A percentile compares a stretch with the other conserved stretches of the same genome.
These are phyloP conservation scores for Phenacoccus solenopsis DNA, from an alignment of 1,140 invertebrate genomes.

Conservation along the genomic window DNA sequence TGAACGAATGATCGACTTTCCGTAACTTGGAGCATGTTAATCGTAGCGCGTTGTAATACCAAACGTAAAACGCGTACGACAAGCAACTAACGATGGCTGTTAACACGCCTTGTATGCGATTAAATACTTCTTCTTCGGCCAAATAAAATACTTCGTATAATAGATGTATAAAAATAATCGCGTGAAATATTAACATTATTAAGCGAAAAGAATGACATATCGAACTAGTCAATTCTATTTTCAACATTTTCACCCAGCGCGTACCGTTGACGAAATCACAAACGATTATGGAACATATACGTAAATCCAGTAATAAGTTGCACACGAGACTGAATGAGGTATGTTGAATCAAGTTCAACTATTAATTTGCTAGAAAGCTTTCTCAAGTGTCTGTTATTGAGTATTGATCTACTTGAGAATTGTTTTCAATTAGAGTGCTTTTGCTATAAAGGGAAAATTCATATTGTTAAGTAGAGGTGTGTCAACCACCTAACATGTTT, in stretches of 20 bases:
- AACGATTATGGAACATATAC: no score
- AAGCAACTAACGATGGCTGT: constrained; percentile 1
- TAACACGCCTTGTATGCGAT: neutral
- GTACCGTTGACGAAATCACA: no score
- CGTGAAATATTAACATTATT: neutral
- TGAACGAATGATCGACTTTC: neutral
- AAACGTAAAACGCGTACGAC: neutral
- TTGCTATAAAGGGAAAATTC: no score
- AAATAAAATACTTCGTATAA: neutral
- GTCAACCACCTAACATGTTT: no score
- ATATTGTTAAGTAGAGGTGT: no score
- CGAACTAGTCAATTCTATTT: neutral
- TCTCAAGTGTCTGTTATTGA: no score
- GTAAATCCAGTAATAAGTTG: no score
- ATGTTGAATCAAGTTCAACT: neutral
- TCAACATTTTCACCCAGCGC: neutral
- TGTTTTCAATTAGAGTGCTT: no score
- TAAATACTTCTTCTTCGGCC: neutral
- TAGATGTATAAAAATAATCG: neutral
- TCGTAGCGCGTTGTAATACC: neutral
- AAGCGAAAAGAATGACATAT: neutral
- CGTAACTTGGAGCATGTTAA: neutral
- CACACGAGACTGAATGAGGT: no score
- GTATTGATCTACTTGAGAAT: no score
- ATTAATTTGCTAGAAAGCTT: neutral